Base-by-base conservation (phyloP, 2,888 invertebrate genomes). In the Trichogramma dendrolimi region DNA sequence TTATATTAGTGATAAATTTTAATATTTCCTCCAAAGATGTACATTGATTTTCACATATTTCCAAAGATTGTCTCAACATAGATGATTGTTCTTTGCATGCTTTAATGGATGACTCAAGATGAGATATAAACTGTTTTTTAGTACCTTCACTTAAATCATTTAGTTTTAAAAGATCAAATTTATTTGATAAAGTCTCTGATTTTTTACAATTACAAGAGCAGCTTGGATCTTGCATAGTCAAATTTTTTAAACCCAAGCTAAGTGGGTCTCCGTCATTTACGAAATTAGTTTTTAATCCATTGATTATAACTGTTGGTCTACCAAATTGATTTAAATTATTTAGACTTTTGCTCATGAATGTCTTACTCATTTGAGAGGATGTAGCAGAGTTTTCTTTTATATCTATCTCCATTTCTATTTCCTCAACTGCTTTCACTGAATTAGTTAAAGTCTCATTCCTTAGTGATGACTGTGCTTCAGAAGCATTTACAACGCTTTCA, bases 41-140 rank as follows among this genome's bases (percentile, higher is more conserved):
- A 50, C 42, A 5, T 58, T 62, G 62, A 27, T 60, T 48, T 49
- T 62, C 62, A 14, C 55, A 55, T 3, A 52, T 49, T 60, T 52
- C 40, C 55, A 62, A 47, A 51, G 65, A 63, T 27, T 63, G 58
- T 48, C 57, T 65, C 10, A 63, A 48, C 44, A 46, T 43, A 10
- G 10, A 46, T 47, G 46, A 6, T 58, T 62, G 62, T n/a, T 60
- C 47, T 49, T 62, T 60, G n/a, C 55, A 55, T 4, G 55, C 52
- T 60, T 52, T 39, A 58, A 62, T 50, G 48, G 65, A 63, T 27
- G 61, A 47, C 44, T 65, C 65, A 11, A 65, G 54, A 49, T 52
- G 63, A 10, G 7, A 40, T 55, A 61, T 62, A 1, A 63, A 44
- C 53, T 65, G 57, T 2, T 11, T 39, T 1, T 57, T 46, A 55